Evolutionary conservation across 1,140 invertebrate species (phyloP), one percentile per base, ranked within the genome.

Genomic region (Zaprionus kolodkinae): DNA sequence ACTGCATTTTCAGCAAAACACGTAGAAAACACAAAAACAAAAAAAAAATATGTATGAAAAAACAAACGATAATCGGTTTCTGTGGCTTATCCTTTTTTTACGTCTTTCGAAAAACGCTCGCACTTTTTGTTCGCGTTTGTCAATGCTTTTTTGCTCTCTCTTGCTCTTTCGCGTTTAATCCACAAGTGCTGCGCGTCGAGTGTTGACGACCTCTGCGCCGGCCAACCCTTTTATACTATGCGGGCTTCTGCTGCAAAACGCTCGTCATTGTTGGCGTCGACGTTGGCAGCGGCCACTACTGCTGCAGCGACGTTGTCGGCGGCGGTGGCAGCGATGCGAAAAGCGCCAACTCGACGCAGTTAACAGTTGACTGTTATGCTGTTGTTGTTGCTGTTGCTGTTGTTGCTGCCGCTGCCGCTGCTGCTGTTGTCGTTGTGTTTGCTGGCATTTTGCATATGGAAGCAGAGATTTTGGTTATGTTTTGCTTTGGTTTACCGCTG

Each of bases 171-270:
- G 68, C 30, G 68, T 55, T 38, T 72, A 76, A 65, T 76, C 73
- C 62, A 76, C 73, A 76, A 69, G 43, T 64, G 71, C 63, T 56
- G 69, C 76, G 82, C 82, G 68, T 35, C 71, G 78, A 80, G 60
- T 88, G 85, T 89, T 83, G 84, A 74, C 77, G 74, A 88, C 80
- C 84, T 88, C 85, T 78, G 84, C 63, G 60, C 68, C 43, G 73
- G 55, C 50, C 78, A 83, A 89, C 85, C 84, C 84, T 88, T 88
- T 88, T 88, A 88, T 88, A 21, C 21, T 21, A 88, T 78, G 71
- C 73, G 77, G 77, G 69, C 52, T 80, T 68, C 79, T 62, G 63
- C 78, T 56, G 25, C 55, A 72, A 79, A 83, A 68, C 67, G 61
- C 61, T 50, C 67, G 65, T 76, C 73, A 68, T 65, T 52, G 57